A percentile compares a stretch with the other conserved stretches of the same genome.
phyloP scores from a whole-genome alignment of 2,888 invertebrate genomes.

The Drosophila niveifrons region DNA sequence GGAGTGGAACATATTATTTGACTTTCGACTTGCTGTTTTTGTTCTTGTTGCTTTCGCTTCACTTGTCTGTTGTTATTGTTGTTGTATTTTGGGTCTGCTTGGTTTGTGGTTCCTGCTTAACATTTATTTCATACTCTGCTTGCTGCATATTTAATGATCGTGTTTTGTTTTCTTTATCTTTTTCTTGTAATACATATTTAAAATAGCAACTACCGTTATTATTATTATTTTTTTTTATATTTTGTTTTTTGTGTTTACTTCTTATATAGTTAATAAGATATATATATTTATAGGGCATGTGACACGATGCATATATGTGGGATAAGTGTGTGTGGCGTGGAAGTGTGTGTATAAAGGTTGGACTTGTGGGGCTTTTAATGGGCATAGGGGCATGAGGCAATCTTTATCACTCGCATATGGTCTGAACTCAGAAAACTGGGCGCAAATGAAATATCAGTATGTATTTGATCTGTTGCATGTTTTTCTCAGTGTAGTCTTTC shows the following conservation, averaged over 20 bases:
- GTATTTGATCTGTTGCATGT: conserved; percentile 29
- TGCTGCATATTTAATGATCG: conserved; percentile 54
- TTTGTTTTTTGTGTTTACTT: conserved; percentile 64
- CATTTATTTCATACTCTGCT: conserved; percentile 58
- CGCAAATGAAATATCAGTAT: conserved; percentile 48
- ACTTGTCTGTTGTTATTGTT: conserved; percentile 42
- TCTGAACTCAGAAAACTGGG: conserved; percentile 29
- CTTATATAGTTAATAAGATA: conserved; percentile 81
- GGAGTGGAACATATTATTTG: conserved; percentile 50
- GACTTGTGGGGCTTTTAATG: conserved; percentile 3
- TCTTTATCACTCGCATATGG: conserved; percentile 14
- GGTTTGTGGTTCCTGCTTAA: conserved; percentile 69
- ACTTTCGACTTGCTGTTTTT: conserved; percentile 37
- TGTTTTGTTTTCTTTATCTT: conserved; percentile 38
- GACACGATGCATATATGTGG: conserved; percentile 49
- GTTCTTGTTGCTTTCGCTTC: conserved; percentile 31
- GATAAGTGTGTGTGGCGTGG: conserved; percentile 37
- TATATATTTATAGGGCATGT: conserved; percentile 75
- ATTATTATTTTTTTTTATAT: conserved; percentile 56
- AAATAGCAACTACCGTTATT: conserved; percentile 79
- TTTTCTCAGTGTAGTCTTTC: conserved; percentile 68
- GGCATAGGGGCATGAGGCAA: conserved; percentile 25
- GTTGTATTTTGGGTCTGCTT: conserved; percentile 50
- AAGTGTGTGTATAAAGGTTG: conserved; percentile 13
- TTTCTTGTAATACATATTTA: conserved; percentile 76